phyloP scores from a whole-genome alignment of 2,113 vertebrate species.

The Aldabrachelys gigantea region DNA sequence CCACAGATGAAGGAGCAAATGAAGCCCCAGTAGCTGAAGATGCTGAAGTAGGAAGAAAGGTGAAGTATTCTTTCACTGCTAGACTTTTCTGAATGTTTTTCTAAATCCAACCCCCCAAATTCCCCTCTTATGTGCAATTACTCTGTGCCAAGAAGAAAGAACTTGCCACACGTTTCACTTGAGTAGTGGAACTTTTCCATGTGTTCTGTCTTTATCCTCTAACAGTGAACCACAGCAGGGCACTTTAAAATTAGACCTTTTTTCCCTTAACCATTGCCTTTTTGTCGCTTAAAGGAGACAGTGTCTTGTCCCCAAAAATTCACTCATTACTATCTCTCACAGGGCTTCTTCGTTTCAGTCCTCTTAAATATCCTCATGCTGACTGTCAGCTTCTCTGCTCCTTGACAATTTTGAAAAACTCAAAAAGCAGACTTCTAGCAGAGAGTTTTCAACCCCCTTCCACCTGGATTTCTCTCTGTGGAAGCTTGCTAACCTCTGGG shows the following conservation, averaged over 20 bases:
- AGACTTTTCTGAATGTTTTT: neutral
- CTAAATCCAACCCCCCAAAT: neutral
- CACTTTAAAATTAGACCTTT: neutral
- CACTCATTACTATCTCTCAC: too few species aligned
- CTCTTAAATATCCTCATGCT: neutral
- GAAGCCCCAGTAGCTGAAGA: constrained; percentile 59
- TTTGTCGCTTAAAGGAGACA: neutral
- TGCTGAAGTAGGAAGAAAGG: constrained; percentile 42
- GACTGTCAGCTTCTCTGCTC: neutral
- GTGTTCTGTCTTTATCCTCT: too few species aligned
- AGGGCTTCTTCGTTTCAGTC: neutral
- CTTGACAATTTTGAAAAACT: neutral
- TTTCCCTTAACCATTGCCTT: neutral
- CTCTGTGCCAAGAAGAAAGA: neutral
- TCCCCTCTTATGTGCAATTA: neutral
- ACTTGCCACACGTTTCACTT: neutral
- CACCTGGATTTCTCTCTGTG: neutral
- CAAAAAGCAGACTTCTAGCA: neutral
- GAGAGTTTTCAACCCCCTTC: neutral
- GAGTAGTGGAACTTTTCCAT: too few species aligned
- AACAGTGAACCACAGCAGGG: neutral
- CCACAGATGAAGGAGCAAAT: constrained; percentile 39
- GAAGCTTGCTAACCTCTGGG: neutral
- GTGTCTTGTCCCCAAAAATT: too few species aligned
- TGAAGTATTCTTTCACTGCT: neutral